phyloP scores from a whole-genome alignment of 37 sponge, comb jelly and placozoan species.

The Tethya wilhelma region DNA sequence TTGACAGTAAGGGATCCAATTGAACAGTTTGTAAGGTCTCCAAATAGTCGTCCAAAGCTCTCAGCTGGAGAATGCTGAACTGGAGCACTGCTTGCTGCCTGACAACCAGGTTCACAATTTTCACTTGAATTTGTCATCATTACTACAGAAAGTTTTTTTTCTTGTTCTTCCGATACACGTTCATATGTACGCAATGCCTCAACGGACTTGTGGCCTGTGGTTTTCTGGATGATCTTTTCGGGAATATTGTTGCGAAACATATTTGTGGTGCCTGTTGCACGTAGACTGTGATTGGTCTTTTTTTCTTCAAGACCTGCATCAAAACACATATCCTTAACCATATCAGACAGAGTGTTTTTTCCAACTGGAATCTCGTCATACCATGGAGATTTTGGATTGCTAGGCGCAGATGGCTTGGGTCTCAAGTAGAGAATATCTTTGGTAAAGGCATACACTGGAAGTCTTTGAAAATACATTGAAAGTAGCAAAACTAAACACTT shows the following conservation, averaged over 20 bases:
- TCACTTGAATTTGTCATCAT: too few species aligned
- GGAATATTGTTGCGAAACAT: constrained; percentile 29
- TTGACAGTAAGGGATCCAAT: too few species aligned
- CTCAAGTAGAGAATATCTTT: constrained; percentile 27
- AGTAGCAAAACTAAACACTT: constrained; percentile 16
- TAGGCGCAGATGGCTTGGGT: constrained; percentile 4
- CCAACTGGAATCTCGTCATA: constrained; percentile 13
- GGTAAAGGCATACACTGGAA: too few species aligned
- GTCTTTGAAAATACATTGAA: too few species aligned
- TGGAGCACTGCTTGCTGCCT: too few species aligned
- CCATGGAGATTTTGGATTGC: constrained; percentile 9
- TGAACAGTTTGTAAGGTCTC: constrained; percentile 15
- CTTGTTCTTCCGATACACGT: constrained; percentile 21
- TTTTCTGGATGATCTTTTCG: constrained; percentile 33
- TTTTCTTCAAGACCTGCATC: constrained; percentile 40
- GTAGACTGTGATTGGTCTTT: constrained; percentile 57
- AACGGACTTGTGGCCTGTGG: constrained; percentile 35
- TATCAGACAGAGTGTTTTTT: constrained; percentile 20
- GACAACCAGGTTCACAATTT: too few species aligned
- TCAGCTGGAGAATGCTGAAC: not conserved
- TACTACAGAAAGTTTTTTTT: too few species aligned
- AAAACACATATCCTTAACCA: constrained; percentile 32
- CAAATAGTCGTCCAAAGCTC: not conserved
- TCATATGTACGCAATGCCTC: constrained; percentile 15
- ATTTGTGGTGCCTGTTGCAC: too few species aligned